Base-by-base conservation (phyloP, 1,140 invertebrate genomes). In the Halotydeus destructor region DNA sequence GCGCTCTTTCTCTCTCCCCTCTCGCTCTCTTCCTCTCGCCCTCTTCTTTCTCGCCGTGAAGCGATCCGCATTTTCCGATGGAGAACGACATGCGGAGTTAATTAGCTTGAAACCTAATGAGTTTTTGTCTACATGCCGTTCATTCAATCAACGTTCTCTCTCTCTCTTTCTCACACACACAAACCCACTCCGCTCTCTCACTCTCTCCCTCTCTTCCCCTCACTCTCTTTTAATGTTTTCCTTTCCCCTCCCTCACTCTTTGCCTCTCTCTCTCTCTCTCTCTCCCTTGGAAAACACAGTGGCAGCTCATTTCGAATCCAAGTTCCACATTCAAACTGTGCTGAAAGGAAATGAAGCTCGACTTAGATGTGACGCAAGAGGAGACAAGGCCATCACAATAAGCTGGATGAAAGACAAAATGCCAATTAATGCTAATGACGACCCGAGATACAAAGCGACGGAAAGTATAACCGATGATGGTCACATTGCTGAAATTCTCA, bases 331-430 rank as follows among this genome's bases (percentile, higher is more conserved):
- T 8, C 52, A 55, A 30, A 54, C 36, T 5, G 52, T 52, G 0
- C 42, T 44, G 2, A 55, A 51, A 46, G 58, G 54, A 4, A 47
- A 57, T 14, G 58, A 59, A 30, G 54, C 58, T 9, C 14, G 11
- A 35, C 11, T 2, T 35, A 2, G 11, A 35, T 2, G 16, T 16
- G 38, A 49, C 23, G 38, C 40, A 1, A 34, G 34, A 14, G 42
- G 41, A 14, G 44, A 51, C 36, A 48, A 57, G 28, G 62, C 63
- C 5, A 54, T 65, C 11, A 50, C 52, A 22, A 56, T 65, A 11
- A 46, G 46, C 5, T 65, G 64, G 63, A 48, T 52, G 3, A 52
- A 52, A 33, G 53, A 54, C 22, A 52, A 52, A 26, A 43, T 50
- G 12, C 38, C 44, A n/a, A 47, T 53, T 41, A 41, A 52, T 22